Base-by-base conservation (phyloP, 2,113 vertebrate species). In the Platichthys flesus region DNA sequence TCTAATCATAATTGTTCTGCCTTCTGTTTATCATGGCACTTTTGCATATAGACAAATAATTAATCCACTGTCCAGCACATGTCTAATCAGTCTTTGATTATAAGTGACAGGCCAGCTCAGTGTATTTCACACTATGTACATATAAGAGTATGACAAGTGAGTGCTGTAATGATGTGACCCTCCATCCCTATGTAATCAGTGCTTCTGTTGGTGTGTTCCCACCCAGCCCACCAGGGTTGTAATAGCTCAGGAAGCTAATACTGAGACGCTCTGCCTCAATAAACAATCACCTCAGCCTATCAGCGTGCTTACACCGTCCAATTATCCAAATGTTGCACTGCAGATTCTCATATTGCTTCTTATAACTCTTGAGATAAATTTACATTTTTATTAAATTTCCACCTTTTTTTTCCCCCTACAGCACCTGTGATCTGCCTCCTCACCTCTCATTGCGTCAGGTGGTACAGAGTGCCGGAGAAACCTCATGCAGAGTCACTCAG, bases 331-430 rank as follows among this genome's bases (percentile, higher is more conserved):
- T 2, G 21, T 52, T 58, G 45, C 52, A 55, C 63, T 65, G 47
- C 49, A 55, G 35, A 69, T 78, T 35, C 47, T 60, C 54, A 74
- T 47, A 78, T 59, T 60, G 62, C 54, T 69, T 73, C 54, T 59
- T 59, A 45, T 7, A 76, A 76, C 51, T 69, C 52, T 59, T 56
- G 47, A 79, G 71, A 67, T 49, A 70, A 78, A 85, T 87, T 87
- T 62, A 42, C 68, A 83, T 85, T 81, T 87, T 83, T 74, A 83
- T 79, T 62, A 67, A 70, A 79, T 81, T 83, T 81, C 59, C 52
- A 71, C 67, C n/a, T 64, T 63, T 68, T 54, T 59, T 62, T 77
- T 42, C 57, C 69, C 40, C 3, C 9, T 24, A 67, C 15, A 66
- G 61, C 61, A 77, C 69, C 37, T 82, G 60, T 64, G 57, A 74